These are phyloP conservation scores for Orthosia incerta DNA, from an alignment of 2,888 invertebrate genomes.

Conservation along the genomic window DNA sequence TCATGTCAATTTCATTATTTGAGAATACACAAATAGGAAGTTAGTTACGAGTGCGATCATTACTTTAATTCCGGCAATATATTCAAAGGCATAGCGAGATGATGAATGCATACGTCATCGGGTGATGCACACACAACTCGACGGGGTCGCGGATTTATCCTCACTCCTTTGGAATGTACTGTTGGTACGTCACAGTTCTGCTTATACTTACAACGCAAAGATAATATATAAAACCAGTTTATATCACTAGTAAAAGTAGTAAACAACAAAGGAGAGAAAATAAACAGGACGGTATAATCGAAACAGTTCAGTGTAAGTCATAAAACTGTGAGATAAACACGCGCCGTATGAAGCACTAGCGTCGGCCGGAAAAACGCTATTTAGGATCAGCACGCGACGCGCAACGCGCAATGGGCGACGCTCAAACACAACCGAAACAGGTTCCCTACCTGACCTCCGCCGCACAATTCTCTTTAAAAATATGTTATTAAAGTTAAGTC, in stretches of 20 bases:
- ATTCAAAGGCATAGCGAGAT: neutral
- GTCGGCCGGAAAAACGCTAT: conserved; percentile 41
- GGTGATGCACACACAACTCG: conserved; percentile 2
- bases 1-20: neutral
- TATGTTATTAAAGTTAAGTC: conserved; percentile 59
- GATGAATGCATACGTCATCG: conserved; percentile 12
- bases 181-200: conserved; percentile 5
- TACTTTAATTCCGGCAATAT: neutral
- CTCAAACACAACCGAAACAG: conserved; percentile 47
- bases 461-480: conserved; percentile 44
- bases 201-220: conserved; percentile 25
- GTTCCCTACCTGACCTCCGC: conserved; percentile 55
- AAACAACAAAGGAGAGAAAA: conserved; percentile 43
- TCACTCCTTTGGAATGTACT: conserved; percentile 22
- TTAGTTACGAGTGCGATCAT: neutral
- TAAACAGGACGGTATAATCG: conserved; percentile 38
- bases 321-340: conserved; percentile 49
- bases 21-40: neutral
- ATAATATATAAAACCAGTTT: conserved; percentile 34
- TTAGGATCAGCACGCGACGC: conserved; percentile 51
- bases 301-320: conserved; percentile 41
- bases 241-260: conserved; percentile 17
- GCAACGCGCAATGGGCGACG: conserved; percentile 35
- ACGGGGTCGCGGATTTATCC: conserved; percentile 6
- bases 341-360: conserved; percentile 28